These are phyloP conservation scores for Oxyteleia sp. DNA, from an alignment of 2,888 invertebrate genomes.

Conservation along the genomic window DNA sequence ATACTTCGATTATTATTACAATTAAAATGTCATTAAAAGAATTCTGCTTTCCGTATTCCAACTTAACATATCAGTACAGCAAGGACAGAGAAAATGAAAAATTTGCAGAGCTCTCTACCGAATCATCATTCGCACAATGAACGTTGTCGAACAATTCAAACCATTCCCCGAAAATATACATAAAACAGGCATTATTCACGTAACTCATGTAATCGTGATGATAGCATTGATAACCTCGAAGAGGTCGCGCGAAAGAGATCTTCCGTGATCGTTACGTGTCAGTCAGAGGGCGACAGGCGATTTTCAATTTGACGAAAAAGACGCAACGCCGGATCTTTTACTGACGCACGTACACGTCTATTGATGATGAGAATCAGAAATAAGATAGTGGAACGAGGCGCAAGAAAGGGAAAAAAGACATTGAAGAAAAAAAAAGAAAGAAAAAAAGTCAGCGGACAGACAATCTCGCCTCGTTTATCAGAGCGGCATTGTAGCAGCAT, in stretches of 20 bases:
- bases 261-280: conserved; percentile 58
- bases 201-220: conserved; percentile 51
- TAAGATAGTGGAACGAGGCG: conserved; percentile 64
- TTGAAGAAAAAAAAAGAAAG: too few species aligned
- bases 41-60: too few species aligned
- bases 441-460: conserved; percentile 82
- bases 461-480: conserved; percentile 87
- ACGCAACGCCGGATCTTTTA: conserved; percentile 69
- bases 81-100: too few species aligned
- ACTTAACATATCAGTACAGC: too few species aligned
- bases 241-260: conserved; percentile 48
- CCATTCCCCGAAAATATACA: conserved; percentile 29
- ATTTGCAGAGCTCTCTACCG: too few species aligned
- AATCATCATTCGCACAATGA: too few species aligned
- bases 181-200: conserved; percentile 39
- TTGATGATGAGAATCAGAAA: conserved; percentile 70
- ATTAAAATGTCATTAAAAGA: too few species aligned
- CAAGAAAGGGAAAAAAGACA: conserved; percentile 73
- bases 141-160: too few species aligned
- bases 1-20: too few species aligned
- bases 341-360: conserved; percentile 74
- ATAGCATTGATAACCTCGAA: conserved; percentile 63
- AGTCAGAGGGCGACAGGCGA: conserved; percentile 52
- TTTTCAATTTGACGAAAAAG: conserved; percentile 77
- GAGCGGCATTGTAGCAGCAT: conserved; percentile 76